phyloP scores from a whole-genome alignment of 37 sponge, comb jelly and placozoan species.

The Diacarnus erythraeanus region DNA sequence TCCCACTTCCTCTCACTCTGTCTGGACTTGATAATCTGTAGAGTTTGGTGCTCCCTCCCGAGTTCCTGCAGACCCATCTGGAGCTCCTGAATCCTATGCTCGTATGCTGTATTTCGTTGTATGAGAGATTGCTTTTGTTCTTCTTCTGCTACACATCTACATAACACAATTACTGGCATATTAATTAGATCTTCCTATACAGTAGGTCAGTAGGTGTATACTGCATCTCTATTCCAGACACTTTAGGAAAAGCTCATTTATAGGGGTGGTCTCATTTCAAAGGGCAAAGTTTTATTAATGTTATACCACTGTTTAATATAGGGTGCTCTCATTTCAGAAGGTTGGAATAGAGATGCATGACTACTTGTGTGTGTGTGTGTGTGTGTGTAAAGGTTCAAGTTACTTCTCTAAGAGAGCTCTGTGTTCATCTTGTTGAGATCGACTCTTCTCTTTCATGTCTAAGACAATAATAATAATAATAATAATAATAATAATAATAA shows the following conservation, averaged over 20 bases:
- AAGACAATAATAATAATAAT: not conserved
- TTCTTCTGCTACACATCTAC: constrained; percentile 49
- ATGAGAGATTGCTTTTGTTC: constrained; percentile 14
- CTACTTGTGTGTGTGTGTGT: no score
- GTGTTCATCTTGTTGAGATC: constrained; percentile 61
- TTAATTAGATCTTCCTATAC: no score
- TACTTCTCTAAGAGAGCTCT: constrained; percentile 64
- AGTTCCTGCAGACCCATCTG: constrained; percentile 46
- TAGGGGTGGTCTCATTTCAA: no score
- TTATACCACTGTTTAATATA: no score
- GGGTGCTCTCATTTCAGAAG: no score
- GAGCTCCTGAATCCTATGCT: constrained; percentile 35
- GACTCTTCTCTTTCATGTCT: constrained; percentile 47
- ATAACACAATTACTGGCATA: no score
- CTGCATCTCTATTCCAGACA: no score
- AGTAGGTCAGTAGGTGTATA: no score
- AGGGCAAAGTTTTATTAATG: no score
- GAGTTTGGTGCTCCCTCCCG: constrained; percentile 61
- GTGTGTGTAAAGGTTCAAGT: constrained; percentile 13
- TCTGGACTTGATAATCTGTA: constrained; percentile 50
- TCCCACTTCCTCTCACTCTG: constrained; percentile 70
- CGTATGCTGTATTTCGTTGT: constrained; percentile 4
- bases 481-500: not conserved
- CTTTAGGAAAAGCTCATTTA: no score
- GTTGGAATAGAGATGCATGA: no score